Percentiles rank a stretch among this genome's conserved stretches.
Evolutionary conservation across 2,888 invertebrate genomes (phyloP).

Genomic region (Caenorhabditis zanzibari): DNA sequence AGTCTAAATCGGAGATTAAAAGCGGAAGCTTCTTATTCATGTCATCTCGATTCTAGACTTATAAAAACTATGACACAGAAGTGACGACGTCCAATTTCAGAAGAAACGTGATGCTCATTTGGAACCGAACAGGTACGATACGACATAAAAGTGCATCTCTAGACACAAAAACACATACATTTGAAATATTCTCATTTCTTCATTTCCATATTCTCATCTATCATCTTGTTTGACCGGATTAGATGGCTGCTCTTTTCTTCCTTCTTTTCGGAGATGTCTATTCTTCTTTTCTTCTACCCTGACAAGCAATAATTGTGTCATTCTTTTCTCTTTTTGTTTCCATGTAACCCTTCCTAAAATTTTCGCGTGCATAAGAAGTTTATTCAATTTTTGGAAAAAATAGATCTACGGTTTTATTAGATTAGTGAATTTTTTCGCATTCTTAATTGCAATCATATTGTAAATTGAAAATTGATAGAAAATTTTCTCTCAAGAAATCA

Average conservation of each 20-base stretch:
- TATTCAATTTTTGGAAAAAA: not conserved
- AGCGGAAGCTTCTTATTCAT: not conserved
- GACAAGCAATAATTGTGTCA: conserved; percentile 30
- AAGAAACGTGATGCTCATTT: not conserved
- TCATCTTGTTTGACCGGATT: conserved; percentile 27
- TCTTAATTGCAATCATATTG: too few species aligned
- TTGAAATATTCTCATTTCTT: not conserved
- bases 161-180: conserved; percentile 1
- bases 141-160: not conserved
- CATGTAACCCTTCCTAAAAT: not conserved
- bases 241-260: conserved; percentile 25
- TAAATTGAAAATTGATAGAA: too few species aligned
- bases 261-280: conserved; percentile 15
- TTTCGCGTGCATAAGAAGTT: not conserved
- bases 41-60: not conserved
- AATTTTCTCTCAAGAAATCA: not conserved
- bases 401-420: not conserved
- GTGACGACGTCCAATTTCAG: not conserved
- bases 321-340: conserved; percentile 34
- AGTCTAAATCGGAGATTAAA: not conserved
- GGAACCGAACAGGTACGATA: not conserved
- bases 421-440: not conserved
- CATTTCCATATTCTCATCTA: conserved; percentile 12
- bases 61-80: not conserved
- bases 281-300: not conserved